phyloP scores from a whole-genome alignment of 2,888 invertebrate species.

The Pharmacophagus antenor region DNA sequence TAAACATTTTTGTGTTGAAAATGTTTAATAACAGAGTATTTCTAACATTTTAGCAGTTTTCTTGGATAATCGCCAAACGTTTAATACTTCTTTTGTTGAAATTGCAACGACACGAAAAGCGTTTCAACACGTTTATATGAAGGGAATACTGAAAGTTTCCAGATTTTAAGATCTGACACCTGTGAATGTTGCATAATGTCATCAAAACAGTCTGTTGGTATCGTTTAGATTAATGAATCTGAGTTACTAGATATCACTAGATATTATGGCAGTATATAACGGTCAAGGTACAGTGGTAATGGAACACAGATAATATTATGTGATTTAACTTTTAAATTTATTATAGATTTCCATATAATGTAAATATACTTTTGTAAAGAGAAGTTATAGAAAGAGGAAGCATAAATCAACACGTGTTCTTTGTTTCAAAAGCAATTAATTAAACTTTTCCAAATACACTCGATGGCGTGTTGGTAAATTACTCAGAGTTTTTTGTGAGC shows the following conservation, averaged over 20 bases:
- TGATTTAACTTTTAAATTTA: too few relatives aligned
- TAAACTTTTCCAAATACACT: not conserved
- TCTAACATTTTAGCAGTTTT: conserved; percentile 21
- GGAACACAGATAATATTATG: too few relatives aligned
- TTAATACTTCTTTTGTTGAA: conserved; percentile 26
- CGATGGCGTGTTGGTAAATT: not conserved
- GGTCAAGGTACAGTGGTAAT: too few relatives aligned
- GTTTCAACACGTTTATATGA: conserved; percentile 21
- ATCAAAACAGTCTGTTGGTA: not conserved
- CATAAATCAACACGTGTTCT: too few relatives aligned
- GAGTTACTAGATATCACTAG: too few relatives aligned
- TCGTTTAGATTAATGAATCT: not conserved
- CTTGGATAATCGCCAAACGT: conserved; percentile 28
- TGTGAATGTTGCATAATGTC: not conserved
- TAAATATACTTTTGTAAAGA: too few relatives aligned
- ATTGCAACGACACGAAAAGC: conserved; percentile 17
- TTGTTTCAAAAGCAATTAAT: too few relatives aligned
- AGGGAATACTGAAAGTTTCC: conserved; percentile 15
- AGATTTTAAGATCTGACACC: conserved; percentile 2
- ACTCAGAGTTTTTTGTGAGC: not conserved
- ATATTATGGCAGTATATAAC: too few relatives aligned
- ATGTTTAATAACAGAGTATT: conserved; percentile 6
- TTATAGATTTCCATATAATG: too few relatives aligned
- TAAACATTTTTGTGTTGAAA: conserved; percentile 9
- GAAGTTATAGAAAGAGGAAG: too few relatives aligned